Base-by-base conservation (phyloP, 2,888 invertebrate genomes). In the Standfussiana lucernea region DNA sequence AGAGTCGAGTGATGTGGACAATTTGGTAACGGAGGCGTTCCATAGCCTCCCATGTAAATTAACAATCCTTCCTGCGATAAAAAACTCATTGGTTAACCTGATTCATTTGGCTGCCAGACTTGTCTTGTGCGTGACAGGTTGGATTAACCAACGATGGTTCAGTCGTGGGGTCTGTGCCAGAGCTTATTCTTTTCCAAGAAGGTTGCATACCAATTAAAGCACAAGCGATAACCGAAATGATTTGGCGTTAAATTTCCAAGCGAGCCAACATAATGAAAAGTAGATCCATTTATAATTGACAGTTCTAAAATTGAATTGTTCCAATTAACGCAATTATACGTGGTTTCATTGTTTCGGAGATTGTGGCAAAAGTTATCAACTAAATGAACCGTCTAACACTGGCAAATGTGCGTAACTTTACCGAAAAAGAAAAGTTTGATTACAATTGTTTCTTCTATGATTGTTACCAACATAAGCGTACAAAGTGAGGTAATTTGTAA, bases 1-100 rank as follows among this genome's bases (percentile, higher is more conserved):
- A 89, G 76, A 84, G 50, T 74, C 85, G 89, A 92, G 89, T 91
- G 90, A 86, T 92, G 92, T 93, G 90, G 89, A 93, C 92, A 94
- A 94, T 94, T 88, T 85, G 77, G 83, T 88, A 86, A 86, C 83
- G 86, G 88, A 76, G 75, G 77, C 80, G 75, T 84, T 82, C 81
- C 84, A 79, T 75, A 72, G 88, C 89, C 85, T 91, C 89, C 92
- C 91, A 91, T 92, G 90, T 91, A 90, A 92, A 91, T 92, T 91
- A 90, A 88, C 86, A 83, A 89, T 87, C 84, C 87, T 88, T 91
- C 91, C 89, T 89, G 80, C 47, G n/a, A 81, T 71, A 28, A 77
- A 90, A 91, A 90, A 83, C 83, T 82, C 83, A 81, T 86, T 85
- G 84, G 86, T 84, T 84, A 88, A 90, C 89, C 88, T 87, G 86